phyloP scores from a whole-genome alignment of 92 coral and sea anemone species.

The Paramuricea clavata region DNA sequence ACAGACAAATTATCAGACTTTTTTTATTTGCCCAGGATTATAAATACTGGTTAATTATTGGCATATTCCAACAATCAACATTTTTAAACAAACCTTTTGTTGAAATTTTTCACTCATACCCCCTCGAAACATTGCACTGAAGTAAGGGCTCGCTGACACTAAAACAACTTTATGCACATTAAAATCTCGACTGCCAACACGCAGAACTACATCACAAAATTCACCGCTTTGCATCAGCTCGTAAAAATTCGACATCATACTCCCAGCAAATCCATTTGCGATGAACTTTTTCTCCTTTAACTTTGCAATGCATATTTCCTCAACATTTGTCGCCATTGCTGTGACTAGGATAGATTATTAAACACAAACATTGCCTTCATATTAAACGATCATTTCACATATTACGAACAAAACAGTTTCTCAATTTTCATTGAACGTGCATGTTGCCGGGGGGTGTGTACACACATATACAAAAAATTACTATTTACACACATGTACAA shows the following conservation, averaged over 20 bases:
- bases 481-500: no score
- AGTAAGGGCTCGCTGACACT: slow-evolving; percentile 91
- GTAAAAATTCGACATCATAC: slow-evolving; percentile 79
- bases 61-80: background rate
- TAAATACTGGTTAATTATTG: no score
- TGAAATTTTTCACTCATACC: slow-evolving; percentile 86
- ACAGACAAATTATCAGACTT: background rate
- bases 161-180: slow-evolving; percentile 90
- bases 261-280: slow-evolving; percentile 78
- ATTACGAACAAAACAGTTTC: slow-evolving; percentile 25
- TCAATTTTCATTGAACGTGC: background rate
- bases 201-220: slow-evolving; percentile 88
- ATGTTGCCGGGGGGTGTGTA: background rate
- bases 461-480: no score
- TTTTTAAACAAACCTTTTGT: slow-evolving; percentile 71
- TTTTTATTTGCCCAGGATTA: no score
- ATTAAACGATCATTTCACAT: slow-evolving; percentile 49
- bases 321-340: slow-evolving; percentile 65
- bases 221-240: slow-evolving; percentile 89
- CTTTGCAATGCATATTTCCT: slow-evolving; percentile 48
- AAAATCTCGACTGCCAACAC: slow-evolving; percentile 76
- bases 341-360: slow-evolving; percentile 2
- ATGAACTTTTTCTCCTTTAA: slow-evolving; percentile 72
- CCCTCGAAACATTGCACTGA: slow-evolving; percentile 95
- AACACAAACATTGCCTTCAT: slow-evolving; percentile 52